Evolutionary conservation across 2,888 invertebrate genomes (phyloP), one percentile per base, ranked within the genome.

Genomic region (Abscondita cerata): DNA sequence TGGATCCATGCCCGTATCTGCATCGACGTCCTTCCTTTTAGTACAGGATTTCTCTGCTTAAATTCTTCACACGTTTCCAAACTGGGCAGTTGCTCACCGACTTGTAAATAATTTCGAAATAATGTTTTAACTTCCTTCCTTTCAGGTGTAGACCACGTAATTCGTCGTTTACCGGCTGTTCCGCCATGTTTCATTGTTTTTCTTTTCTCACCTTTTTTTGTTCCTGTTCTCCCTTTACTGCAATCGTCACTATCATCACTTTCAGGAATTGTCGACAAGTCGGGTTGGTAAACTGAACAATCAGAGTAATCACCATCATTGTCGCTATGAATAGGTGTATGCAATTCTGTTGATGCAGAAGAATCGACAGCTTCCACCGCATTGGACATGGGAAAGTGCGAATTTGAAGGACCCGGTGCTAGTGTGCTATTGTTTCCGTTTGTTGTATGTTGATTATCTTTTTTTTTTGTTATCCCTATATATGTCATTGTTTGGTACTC

Each of bases 31-130:
- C 25, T 25, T 25, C 6, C 6, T 4, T 25, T 25, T 4, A 25
- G 25, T 4, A 25, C 6, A 25, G 25, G 5, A 25, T 46, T 11
- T 44, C 18, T 44, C 3, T 44, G 18, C n/a, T 44, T 44, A 13
- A 44, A 44, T 12, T 44, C 44, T 44, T 44, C 44, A 13, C 44
- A 13, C 13, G 44, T 44, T 44, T 44, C 13, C 19, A 44, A 44
- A 12, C 44, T 46, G 46, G 46, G 19, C 3, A 46, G 25, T 18
- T n/a, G 9, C 11, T 4, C 25, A 2, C 5, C 46, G 12, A 6
- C 19, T 15, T 46, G 20, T 16, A 46, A 46, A 46, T 46, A 46
- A 13, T 25, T 25, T 46, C 15, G 4, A n/a, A 46, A 46, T 6
- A 46, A 18, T 18, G 3, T 19, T 18, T 18, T 12, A 11, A 19